These are phyloP conservation scores for Aphyosemion australe DNA, from an alignment of 2,113 vertebrate genomes.

Conservation along the genomic window DNA sequence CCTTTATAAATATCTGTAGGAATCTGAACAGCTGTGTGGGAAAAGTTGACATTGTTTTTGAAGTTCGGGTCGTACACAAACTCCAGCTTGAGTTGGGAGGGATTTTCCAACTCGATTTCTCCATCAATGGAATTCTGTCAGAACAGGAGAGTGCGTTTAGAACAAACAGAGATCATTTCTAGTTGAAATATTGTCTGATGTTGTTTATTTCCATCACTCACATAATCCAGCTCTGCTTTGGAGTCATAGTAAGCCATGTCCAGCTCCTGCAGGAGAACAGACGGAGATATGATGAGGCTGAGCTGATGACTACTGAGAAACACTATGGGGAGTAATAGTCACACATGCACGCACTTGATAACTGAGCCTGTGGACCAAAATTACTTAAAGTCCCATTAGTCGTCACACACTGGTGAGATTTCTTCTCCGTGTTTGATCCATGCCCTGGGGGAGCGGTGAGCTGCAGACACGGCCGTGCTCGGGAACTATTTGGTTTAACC, in stretches of 20 bases:
- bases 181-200: not conserved
- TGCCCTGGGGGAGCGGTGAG: too few species aligned
- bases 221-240: slow-evolving; percentile 93
- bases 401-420: too few species aligned
- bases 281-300: slow-evolving; percentile 12
- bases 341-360: slow-evolving; percentile 1
- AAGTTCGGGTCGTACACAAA: slow-evolving; percentile 95
- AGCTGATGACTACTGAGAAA: slow-evolving; percentile 1
- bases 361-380: slow-evolving; percentile 1
- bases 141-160: not conserved
- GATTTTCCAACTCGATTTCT: slow-evolving; percentile 88
- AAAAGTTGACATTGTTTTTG: slow-evolving; percentile 98
- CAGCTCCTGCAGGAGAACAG: slow-evolving; percentile 81
- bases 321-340: slow-evolving; percentile 3
- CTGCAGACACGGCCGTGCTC: too few species aligned
- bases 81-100: slow-evolving; percentile 89
- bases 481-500: too few species aligned
- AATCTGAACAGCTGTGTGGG: slow-evolving; percentile 95
- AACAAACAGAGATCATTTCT: not conserved
- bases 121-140: slow-evolving; percentile 76
- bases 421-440: too few species aligned
- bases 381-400: too few species aligned
- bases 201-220: slow-evolving; percentile 77
- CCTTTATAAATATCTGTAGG: slow-evolving; percentile 99
- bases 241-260: slow-evolving; percentile 96